A percentile compares a stretch with the other conserved stretches of the same genome.
phyloP scores from a whole-genome alignment of 2,888 invertebrate genomes.

The Mythimna ferrago region DNA sequence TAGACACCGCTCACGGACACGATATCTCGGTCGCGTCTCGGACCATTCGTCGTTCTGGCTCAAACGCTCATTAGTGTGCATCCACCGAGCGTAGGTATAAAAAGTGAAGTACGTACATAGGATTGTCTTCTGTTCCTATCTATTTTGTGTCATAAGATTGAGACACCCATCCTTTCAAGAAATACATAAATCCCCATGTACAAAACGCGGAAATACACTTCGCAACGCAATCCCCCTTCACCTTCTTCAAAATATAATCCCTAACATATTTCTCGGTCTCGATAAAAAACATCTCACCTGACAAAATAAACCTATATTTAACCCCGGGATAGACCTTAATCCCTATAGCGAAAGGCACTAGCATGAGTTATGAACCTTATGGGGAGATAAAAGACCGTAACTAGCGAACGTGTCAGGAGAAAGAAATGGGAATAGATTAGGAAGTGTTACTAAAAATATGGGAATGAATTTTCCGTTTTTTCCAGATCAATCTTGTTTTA shows the following conservation, averaged over 20 bases:
- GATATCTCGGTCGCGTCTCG: no score
- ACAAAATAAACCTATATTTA: conserved; percentile 59
- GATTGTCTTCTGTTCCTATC: no score
- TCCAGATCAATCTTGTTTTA: conserved; percentile 8
- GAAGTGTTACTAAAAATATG: conserved; percentile 40
- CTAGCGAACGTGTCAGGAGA: conserved; percentile 49
- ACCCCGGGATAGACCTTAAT: conserved; percentile 58
- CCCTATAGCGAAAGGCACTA: conserved; percentile 55
- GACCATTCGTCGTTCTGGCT: no score
- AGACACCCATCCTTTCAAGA: not conserved
- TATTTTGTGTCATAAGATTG: not conserved
- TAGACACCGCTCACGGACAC: no score
- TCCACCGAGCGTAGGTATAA: no score
- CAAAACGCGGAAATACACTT: conserved; percentile 19
- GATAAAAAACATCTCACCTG: conserved; percentile 55
- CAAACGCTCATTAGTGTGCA: no score
- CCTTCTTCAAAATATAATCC: conserved; percentile 40
- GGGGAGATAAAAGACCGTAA: conserved; percentile 58
- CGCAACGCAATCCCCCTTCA: not conserved
- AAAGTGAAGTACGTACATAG: no score
- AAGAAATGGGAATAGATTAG: conserved; percentile 60
- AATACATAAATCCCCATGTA: conserved; percentile 9
- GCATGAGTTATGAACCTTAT: conserved; percentile 64
- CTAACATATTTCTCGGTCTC: conserved; percentile 31
- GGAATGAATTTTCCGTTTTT: conserved; percentile 27